phyloP scores from a whole-genome alignment of 2,888 invertebrate species.

The Polydesmus complanatus region DNA sequence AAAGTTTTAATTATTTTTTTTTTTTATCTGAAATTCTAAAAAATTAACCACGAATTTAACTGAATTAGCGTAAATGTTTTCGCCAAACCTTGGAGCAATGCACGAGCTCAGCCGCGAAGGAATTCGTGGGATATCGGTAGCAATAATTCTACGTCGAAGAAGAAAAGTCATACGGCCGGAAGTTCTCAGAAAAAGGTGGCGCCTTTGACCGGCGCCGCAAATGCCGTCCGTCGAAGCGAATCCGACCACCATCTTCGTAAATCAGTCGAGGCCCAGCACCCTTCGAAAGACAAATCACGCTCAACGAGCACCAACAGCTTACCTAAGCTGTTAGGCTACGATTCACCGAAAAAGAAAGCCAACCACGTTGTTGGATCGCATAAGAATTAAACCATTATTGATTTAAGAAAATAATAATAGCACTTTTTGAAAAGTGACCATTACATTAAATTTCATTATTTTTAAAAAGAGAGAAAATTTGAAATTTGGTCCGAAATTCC shows the following conservation, averaged over 20 bases:
- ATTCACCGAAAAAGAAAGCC: neutral
- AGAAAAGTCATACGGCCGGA: neutral
- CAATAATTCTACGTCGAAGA: neutral
- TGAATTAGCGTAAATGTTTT: neutral
- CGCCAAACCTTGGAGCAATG: neutral
- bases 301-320: neutral
- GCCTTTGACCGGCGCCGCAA: neutral
- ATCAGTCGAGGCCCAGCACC: neutral
- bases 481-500: too few relatives aligned
- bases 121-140: slow-evolving; percentile 11
- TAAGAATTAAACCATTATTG: too few relatives aligned
- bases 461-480: too few relatives aligned
- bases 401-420: too few relatives aligned
- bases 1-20: slow-evolving; percentile 8
- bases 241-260: slow-evolving; percentile 12
- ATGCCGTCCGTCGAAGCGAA: neutral
- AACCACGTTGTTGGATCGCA: too few relatives aligned
- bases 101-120: neutral
- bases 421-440: too few relatives aligned
- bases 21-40: too few relatives aligned
- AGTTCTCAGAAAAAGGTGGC: neutral
- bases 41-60: too few relatives aligned
- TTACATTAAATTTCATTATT: too few relatives aligned
- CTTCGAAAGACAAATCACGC: neutral
- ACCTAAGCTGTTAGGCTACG: neutral